These are phyloP conservation scores for Pachypanchax playfairii DNA, from an alignment of 2,113 vertebrate genomes.

Conservation along the genomic window DNA sequence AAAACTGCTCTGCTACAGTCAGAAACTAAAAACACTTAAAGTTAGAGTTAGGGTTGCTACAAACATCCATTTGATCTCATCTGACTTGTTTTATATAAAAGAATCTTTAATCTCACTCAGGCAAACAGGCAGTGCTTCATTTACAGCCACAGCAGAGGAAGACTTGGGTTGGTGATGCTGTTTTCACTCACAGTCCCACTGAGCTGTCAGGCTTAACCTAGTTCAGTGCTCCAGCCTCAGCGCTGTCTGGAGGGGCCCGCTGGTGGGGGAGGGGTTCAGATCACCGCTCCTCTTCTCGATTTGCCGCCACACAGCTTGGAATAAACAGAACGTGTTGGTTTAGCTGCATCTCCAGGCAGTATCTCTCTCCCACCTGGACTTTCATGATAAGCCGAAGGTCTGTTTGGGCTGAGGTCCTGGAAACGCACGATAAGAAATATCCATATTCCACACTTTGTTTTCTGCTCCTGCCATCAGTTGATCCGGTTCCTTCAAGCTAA, in stretches of 20 bases:
- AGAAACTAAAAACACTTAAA: constrained; percentile 35
- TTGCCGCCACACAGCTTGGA: constrained; percentile 26
- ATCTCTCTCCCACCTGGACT: constrained; percentile 62
- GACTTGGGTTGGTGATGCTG: constrained; percentile 27
- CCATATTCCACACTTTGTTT: constrained; percentile 41
- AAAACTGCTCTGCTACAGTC: not conserved
- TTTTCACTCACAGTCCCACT: constrained; percentile 49
- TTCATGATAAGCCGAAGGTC: constrained; percentile 58
- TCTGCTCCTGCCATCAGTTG: constrained; percentile 13
- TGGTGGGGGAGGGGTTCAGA: constrained; percentile 56
- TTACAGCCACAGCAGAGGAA: constrained; percentile 26
- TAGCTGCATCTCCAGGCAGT: constrained; percentile 50
- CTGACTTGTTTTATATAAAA: constrained; percentile 29
- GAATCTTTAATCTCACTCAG: constrained; percentile 29
- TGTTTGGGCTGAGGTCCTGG: constrained; percentile 54
- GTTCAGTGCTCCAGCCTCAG: constrained; percentile 56
- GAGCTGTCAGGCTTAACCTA: constrained; percentile 71
- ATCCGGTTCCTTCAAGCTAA: constrained; percentile 1
- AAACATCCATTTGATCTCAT: constrained; percentile 54
- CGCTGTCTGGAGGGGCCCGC: constrained; percentile 62
- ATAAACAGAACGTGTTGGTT: constrained; percentile 57
- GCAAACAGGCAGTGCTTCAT: constrained; percentile 18
- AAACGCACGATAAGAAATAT: constrained; percentile 56
- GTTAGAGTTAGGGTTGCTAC: constrained; percentile 25
- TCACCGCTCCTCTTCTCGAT: constrained; percentile 23